These are phyloP conservation scores for Oligia latruncula DNA, from an alignment of 2,888 invertebrate genomes.

Conservation along the genomic window DNA sequence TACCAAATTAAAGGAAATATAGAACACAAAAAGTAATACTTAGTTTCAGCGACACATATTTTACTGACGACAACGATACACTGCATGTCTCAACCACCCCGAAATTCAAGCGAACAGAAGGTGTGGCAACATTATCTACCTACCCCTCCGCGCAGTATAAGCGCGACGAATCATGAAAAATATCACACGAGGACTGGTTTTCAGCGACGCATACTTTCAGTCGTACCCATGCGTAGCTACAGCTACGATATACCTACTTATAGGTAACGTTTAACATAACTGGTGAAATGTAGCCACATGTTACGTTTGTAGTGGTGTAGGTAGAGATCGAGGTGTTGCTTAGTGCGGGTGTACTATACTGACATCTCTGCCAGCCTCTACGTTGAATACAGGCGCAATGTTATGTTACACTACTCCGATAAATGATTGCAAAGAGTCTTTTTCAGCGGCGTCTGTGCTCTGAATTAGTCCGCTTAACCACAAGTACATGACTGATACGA, in stretches of 20 bases:
- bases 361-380: neutral
- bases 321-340: neutral
- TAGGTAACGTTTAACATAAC: neutral
- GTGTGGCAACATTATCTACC: neutral
- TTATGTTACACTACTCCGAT: conserved; percentile 30
- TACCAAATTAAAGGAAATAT: neutral
- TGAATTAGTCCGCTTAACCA: conserved; percentile 59
- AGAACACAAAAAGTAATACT: neutral
- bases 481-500: conserved; percentile 56
- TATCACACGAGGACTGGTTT: conserved; percentile 33
- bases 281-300: neutral
- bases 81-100: neutral
- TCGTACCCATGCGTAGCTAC: conserved; percentile 37
- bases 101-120: neutral
- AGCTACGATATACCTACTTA: conserved; percentile 6
- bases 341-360: neutral
- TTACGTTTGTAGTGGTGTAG: neutral
- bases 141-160: neutral
- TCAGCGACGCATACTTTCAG: conserved; percentile 41
- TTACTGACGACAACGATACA: too few species aligned
- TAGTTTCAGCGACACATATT: neutral
- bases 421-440: conserved; percentile 51
- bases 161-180: conserved; percentile 34
- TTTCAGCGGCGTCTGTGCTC: conserved; percentile 54
- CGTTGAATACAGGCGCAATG: neutral